Evolutionary conservation across 2,888 invertebrate genomes (phyloP).

Genomic region (Chalcis sispes): DNA sequence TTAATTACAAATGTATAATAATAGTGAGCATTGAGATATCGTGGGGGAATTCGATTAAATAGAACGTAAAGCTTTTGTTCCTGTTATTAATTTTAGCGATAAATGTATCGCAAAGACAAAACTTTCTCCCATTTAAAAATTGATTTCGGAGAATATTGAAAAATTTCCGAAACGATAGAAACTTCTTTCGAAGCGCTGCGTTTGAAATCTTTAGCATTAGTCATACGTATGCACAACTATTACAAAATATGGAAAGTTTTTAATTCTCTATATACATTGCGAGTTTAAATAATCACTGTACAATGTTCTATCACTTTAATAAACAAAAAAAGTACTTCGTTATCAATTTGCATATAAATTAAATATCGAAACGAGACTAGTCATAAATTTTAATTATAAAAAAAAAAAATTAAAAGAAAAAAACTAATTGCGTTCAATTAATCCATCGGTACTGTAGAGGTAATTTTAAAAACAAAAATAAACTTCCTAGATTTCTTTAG

Average conservation of each 20-base stretch:
- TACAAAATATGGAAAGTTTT: constrained; percentile 32
- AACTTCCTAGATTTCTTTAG: constrained; percentile 31
- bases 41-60: neutral
- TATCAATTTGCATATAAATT: constrained; percentile 32
- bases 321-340: constrained; percentile 10
- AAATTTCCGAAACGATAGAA: neutral
- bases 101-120: neutral
- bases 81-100: neutral
- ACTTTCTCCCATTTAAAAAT: neutral
- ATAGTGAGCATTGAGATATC: neutral
- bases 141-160: neutral
- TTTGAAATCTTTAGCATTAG: constrained; percentile 5
- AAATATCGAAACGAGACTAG: constrained; percentile 2
- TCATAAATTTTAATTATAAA: constrained; percentile 10
- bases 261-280: too few species aligned
- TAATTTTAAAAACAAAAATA: constrained; percentile 33
- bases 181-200: neutral
- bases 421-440: constrained; percentile 30
- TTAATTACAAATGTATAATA: too few species aligned
- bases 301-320: constrained; percentile 1
- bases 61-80: neutral
- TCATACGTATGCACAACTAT: neutral
- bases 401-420: constrained; percentile 10
- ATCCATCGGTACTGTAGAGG: constrained; percentile 24
- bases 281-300: neutral